Evolutionary conservation across 2,888 invertebrate species (phyloP).

Genomic region (Drosophila suboccidentalis): DNA sequence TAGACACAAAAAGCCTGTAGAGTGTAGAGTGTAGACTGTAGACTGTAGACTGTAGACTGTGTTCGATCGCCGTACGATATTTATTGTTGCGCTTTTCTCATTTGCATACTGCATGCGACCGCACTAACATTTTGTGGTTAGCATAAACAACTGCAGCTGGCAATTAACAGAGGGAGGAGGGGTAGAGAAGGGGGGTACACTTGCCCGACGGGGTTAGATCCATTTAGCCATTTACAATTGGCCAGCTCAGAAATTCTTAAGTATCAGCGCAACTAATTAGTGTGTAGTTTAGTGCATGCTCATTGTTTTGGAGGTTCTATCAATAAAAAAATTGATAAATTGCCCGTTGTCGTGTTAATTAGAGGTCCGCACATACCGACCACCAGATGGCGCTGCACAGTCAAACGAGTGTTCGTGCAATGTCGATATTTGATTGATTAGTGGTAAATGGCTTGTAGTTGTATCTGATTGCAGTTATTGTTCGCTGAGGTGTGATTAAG

Average conservation of each 20-base stretch:
- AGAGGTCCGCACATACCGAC: constrained; percentile 53
- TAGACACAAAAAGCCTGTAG: neutral
- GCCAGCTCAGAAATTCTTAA: constrained; percentile 25
- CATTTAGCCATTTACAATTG: constrained; percentile 50
- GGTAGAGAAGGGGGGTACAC: constrained; percentile 3
- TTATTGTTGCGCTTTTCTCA: constrained; percentile 46
- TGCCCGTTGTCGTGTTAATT: constrained; percentile 63
- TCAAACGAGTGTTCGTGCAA: constrained; percentile 15
- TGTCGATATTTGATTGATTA: constrained; percentile 48
- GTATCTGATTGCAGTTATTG: constrained; percentile 65
- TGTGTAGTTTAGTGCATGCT: constrained; percentile 35
- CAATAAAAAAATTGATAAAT: constrained; percentile 65
- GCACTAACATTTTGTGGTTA: constrained; percentile 47
- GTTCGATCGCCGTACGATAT: constrained; percentile 23
- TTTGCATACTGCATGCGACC: constrained; percentile 58
- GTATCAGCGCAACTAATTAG: constrained; percentile 48
- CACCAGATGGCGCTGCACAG: constrained; percentile 65
- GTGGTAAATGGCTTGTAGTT: constrained; percentile 56
- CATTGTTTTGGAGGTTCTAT: constrained; percentile 37
- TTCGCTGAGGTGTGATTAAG: constrained; percentile 34
- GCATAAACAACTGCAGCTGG: constrained; percentile 63
- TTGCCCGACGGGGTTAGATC: constrained; percentile 37
- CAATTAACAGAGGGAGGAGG: constrained; percentile 35
- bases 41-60: constrained; percentile 6
- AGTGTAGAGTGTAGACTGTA: neutral